Evolutionary conservation across 92 coral and sea anemone species (phyloP).

Genomic region (Porites cylindrica): DNA sequence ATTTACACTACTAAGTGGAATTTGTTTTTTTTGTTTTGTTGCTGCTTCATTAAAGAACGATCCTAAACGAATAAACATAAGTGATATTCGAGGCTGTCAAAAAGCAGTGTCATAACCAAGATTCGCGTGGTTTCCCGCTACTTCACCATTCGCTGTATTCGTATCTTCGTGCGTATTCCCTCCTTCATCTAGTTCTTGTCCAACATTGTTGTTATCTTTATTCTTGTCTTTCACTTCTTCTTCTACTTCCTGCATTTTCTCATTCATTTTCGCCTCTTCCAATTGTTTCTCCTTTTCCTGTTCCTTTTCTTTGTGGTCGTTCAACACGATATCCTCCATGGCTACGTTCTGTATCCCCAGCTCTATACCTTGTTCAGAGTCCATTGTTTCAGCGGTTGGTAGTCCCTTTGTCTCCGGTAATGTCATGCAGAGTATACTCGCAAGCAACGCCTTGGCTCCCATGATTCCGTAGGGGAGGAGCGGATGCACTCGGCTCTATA

Average conservation of each 20-base stretch:
- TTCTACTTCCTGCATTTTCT: background rate
- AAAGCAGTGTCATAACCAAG: background rate
- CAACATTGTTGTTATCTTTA: background rate
- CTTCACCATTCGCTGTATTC: background rate
- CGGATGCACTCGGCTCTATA: constrained; percentile 64
- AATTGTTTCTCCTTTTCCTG: background rate
- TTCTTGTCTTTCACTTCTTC: background rate
- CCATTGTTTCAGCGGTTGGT: constrained; percentile 72
- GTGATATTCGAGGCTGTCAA: background rate
- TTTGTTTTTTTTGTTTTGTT: too few relatives aligned
- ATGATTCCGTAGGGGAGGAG: constrained; percentile 68
- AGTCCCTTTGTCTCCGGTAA: constrained; percentile 62
- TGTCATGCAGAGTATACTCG: constrained; percentile 60
- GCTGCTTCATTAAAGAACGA: too few relatives aligned
- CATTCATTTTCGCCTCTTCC: background rate
- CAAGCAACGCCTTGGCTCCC: constrained; percentile 42
- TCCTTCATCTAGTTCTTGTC: background rate
- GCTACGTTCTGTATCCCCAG: constrained; percentile 10
- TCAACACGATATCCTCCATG: background rate
- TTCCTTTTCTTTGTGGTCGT: constrained; percentile 2
- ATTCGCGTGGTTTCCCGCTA: background rate
- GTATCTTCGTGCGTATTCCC: background rate
- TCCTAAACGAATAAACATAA: too few relatives aligned
- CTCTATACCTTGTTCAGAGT: constrained; percentile 36
- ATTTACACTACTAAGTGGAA: too few relatives aligned